A percentile compares a stretch with the other conserved stretches of the same genome.
phyloP scores from a whole-genome alignment of 2,888 invertebrate genomes.

The Rotaria socialis region DNA sequence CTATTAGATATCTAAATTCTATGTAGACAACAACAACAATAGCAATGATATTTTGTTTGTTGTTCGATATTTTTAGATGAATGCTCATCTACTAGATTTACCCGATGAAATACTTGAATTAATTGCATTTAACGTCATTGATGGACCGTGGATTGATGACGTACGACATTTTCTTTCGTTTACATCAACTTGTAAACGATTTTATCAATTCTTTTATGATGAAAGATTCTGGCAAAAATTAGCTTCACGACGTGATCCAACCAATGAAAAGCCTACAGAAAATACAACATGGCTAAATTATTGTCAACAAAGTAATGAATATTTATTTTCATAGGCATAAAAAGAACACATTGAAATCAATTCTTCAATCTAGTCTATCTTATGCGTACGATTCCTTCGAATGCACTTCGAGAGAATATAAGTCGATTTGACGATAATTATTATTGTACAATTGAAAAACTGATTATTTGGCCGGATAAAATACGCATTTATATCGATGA shows the following conservation, averaged over 20 bases:
- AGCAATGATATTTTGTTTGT: too few relatives aligned
- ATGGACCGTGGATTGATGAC: background rate
- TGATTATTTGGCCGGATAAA: background rate
- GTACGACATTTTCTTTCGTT: background rate
- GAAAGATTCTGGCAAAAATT: background rate
- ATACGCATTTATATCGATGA: slow-evolving; percentile 14
- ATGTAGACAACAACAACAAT: too few relatives aligned
- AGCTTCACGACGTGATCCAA: background rate
- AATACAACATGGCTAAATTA: background rate
- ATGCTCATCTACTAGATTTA: background rate
- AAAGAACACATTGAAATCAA: background rate
- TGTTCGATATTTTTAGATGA: background rate
- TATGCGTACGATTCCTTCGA: background rate
- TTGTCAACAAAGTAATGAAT: background rate
- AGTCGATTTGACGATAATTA: background rate
- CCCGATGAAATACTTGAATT: background rate
- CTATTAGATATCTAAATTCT: too few relatives aligned
- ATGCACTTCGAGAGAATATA: background rate
- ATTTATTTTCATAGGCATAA: background rate
- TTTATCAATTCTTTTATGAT: background rate
- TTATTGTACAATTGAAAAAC: slow-evolving; percentile 15
- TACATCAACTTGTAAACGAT: background rate
- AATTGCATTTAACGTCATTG: background rate
- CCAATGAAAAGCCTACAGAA: background rate
- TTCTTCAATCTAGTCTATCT: background rate